Evolutionary conservation across 2,113 vertebrate species (phyloP), one percentile per base, ranked within the genome.

Genomic region (Rattus norvegicus): DNA sequence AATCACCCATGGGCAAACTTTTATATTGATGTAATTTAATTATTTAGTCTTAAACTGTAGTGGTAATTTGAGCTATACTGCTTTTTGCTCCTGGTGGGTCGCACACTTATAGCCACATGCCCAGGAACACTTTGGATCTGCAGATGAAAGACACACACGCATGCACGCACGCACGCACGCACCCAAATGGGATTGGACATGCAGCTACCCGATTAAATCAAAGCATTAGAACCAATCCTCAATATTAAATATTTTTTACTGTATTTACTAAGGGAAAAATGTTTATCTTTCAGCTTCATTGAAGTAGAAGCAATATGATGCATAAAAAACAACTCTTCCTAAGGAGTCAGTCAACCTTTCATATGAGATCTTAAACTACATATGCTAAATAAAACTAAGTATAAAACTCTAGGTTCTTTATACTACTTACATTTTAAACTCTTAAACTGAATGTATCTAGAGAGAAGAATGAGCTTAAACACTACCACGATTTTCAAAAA

Each of bases 21-120:
- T 52, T 80, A 69, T 81, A 70, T 92, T 1, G 87, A 43, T 84
- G 52, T 87, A 36, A 92, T 65, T 84, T 77, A 79, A 33, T 69
- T 73, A 59, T n/a, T 39, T 77, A 47, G 1, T 95, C 54, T 92
- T 36, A 67, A 67, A 67, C 13, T 33, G 28, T 30, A 67, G 65
- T 0, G 1, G 28, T 67, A 67, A 67, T 67, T 30, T 67, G 11
- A 28, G 65, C 12, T 67, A 30, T 67, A 33, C 65, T 67, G 65
- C 2, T 33, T 30, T 67, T 33, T 67, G 28, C 11, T 67, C 65
- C 65, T 67, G 28, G 28, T 1, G 5, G 28, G 11, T 67, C 11
- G 0, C 28, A 30, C 0, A 12, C 65, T 30, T 67, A 28, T 4
- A 2, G 11, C 28, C 28, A 67, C 11, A 3, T 7, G 19, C 11